These are phyloP conservation scores for Paguma larvata DNA, from an alignment of 2,797 vertebrate species.

Conservation along the genomic window DNA sequence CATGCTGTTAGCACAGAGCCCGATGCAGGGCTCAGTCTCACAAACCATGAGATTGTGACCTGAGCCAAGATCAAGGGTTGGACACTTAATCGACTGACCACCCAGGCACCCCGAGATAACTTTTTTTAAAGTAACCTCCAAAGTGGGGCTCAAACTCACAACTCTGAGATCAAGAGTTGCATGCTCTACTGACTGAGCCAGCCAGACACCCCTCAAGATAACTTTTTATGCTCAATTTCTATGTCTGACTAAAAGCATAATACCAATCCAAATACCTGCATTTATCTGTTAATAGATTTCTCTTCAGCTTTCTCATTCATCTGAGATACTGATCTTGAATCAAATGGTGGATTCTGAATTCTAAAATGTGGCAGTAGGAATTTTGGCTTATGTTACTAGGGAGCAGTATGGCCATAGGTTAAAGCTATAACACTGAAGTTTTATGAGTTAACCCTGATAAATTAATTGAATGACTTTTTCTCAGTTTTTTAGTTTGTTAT, in stretches of 20 bases:
- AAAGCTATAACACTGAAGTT: not conserved
- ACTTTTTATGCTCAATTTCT: not conserved
- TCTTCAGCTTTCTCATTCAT: not conserved
- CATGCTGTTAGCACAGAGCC: no score
- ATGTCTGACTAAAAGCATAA: not conserved
- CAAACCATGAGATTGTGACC: no score
- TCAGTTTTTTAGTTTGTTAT: not conserved
- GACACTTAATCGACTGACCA: no score
- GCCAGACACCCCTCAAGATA: not conserved
- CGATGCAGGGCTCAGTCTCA: no score
- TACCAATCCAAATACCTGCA: not conserved
- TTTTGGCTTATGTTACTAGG: not conserved
- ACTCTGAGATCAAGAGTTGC: not conserved
- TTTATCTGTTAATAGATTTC: constrained; percentile 20
- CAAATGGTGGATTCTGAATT: not conserved
- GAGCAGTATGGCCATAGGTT: not conserved
- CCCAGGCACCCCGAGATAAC: no score
- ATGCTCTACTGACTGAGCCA: not conserved
- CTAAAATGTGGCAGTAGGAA: not conserved
- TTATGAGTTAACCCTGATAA: not conserved
- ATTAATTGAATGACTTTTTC: not conserved
- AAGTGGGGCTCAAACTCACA: not conserved
- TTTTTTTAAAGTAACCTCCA: not conserved
- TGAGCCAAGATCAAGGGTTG: no score
- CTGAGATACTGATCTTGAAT: constrained; percentile 2